Evolutionary conservation across 1,140 invertebrate species (phyloP), one percentile per base, ranked within the genome.

Genomic region (Lepeophtheirus salmonis): DNA sequence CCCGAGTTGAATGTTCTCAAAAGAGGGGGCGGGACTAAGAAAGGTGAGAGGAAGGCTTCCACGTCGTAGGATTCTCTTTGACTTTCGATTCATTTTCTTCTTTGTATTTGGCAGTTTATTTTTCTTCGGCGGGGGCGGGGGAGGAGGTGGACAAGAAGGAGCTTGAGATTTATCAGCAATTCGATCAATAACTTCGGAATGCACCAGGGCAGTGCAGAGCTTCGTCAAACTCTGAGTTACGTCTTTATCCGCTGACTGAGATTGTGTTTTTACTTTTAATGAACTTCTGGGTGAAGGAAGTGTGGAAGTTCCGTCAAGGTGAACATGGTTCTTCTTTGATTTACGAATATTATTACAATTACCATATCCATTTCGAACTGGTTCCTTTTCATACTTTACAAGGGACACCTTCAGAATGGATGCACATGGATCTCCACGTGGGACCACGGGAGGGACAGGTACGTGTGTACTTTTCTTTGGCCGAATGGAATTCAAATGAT

Each of bases 291-390:
- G 55, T 17, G 25, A 24, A 50, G 55, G 55, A 21, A 57, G 26
- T 17, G 55, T 57, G 13, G 16, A 17, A 14, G 20, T 57, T 14
- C 55, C 55, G 25, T 57, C 55, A 3, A 57, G 16, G 13, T 20
- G 52, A 17, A 54, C 52, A 17, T 54, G 52, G 4, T 54, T 54
- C 23, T 20, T 20, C 10, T 54, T 54, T 54, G 14, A n/a, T 20
- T 54, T 24, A 2, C 14, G n/a, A 1, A 24, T 20, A 3, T 17
- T 3, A 50, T 17, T 50, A 12, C 20, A 18, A 2, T 17, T 50
- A 18, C 20, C 49, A 10, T 50, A 50, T 2, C 16, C 20, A 12
- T n/a, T 17, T 2, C 16, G 16, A 2, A 18, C 20, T 18, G 18
- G 18, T 2, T 24, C n/a, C 2, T 54, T 20, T 13, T 24, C 52